These are phyloP conservation scores for Daphoenositta chrysoptera DNA, from an alignment of 2,113 vertebrate genomes.

Conservation along the genomic window DNA sequence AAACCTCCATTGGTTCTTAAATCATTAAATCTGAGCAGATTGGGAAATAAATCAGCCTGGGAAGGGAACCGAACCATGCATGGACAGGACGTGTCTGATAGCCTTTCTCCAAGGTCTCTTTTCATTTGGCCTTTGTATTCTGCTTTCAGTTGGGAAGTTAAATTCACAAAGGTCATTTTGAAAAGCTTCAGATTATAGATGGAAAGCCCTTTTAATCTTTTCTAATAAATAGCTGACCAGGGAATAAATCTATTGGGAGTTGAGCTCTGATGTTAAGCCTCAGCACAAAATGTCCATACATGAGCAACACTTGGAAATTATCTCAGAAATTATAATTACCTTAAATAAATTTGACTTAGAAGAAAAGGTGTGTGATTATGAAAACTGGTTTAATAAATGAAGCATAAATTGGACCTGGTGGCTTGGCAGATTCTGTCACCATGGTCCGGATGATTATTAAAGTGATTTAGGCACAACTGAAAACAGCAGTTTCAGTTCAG, in stretches of 20 bases:
- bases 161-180: slow-evolving; percentile 10
- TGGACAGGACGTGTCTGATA: accelerated
- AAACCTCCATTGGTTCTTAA: neutral
- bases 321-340: neutral
- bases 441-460: accelerated
- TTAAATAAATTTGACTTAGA: neutral
- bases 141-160: neutral
- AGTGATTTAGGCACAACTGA: neutral
- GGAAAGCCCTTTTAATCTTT: slow-evolving; percentile 46
- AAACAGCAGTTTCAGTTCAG: neutral
- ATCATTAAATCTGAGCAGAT: neutral
- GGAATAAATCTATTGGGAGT: slow-evolving; percentile 1
- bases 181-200: slow-evolving; percentile 18
- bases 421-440: neutral
- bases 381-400: neutral
- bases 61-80: neutral
- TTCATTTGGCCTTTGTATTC: neutral
- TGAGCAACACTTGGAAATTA: neutral
- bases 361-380: neutral
- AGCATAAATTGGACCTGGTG: neutral
- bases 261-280: neutral
- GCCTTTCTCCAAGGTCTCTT: neutral
- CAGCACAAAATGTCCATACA: neutral
- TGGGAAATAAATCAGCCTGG: neutral
- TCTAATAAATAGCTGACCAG: slow-evolving; percentile 27